Evolutionary conservation across 1,140 invertebrate species (phyloP), one percentile per base, ranked within the genome.

Genomic region (Drosophila bipectinata): DNA sequence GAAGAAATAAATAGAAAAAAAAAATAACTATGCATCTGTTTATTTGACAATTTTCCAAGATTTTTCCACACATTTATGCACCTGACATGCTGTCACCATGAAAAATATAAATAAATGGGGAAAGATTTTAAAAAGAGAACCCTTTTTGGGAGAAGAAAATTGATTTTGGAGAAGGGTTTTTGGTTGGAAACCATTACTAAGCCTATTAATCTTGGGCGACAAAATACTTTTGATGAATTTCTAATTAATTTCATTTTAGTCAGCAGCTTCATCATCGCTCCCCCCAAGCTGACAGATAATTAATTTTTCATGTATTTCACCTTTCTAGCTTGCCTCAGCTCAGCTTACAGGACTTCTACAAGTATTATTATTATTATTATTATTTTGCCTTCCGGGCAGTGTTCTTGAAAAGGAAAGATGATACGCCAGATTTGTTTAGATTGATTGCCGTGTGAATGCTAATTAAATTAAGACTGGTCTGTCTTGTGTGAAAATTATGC

Each of bases 241-340:
- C 32, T 4, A 18, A 51, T 41, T 26, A 18, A 18, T 41, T 41
- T 63, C 51, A 30, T 26, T 48, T 51, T 24, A 18, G 4, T 9
- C 8, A 30, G 0, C 26, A 57, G 24, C 34, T 67, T 47, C 14
- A 53, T 67, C 63, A 64, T 44, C 47, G 34, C 14, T 41, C 12
- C 15, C 15, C 18, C 37, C 48, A 57, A 30, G 59, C 68, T 47
- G 69, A 68, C 39, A 72, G 59, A 80, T 76, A 80, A 80, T 80
- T 72, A 80, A 80, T 80, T 76, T 76, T 80, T 76, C 72, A 80
- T 76, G 48, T 44, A 54, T 14, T 18, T 7, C 6, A 12, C 9
- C 28, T 14, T 39, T 62, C 28, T 15, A 10, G 30, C 41, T 15
- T 24, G 18, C 48, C 66, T 74, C 30, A 54, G 21, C 49, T 59